Percentiles rank a stretch among this genome's conserved stretches.
These are phyloP conservation scores for Perca schrenkii DNA, from an alignment of 2,113 vertebrate species.

Conservation along the genomic window DNA sequence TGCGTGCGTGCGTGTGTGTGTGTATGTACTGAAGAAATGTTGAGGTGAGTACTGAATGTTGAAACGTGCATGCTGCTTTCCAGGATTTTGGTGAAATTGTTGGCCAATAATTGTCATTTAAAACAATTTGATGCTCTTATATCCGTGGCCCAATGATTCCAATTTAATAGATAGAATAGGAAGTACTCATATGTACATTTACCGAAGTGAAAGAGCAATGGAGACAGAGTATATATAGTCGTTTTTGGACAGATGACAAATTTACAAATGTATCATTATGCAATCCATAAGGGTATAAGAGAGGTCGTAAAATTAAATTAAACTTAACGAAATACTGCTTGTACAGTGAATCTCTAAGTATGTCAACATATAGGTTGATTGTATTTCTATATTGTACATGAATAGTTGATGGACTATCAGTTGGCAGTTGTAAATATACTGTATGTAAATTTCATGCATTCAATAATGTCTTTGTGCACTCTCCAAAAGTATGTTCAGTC, in stretches of 20 bases:
- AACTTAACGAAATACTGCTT: neutral
- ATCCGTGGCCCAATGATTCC: too few species aligned
- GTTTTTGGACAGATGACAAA: neutral
- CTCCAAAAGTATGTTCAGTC: neutral
- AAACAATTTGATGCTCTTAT: neutral
- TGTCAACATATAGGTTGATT: too few species aligned
- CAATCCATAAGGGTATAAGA: neutral
- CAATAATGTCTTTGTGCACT: neutral
- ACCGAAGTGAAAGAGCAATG: neutral
- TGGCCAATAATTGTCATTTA: neutral
- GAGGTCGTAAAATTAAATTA: neutral
- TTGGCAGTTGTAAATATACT: neutral
- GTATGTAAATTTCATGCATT: neutral
- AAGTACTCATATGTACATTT: neutral
- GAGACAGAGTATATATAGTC: neutral
- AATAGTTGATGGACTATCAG: neutral
- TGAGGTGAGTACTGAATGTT: conserved; percentile 1
- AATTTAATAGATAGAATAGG: neutral
- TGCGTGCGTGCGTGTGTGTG: too few species aligned
- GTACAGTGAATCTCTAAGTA: neutral
- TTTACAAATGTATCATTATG: neutral
- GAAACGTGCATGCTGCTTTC: neutral
- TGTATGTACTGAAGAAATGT: too few species aligned
- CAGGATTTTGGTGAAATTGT: neutral
- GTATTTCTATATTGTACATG: neutral